Conservation (phyloP, 2,797 vertebrate species). For the Hirundo rustica region DNA sequence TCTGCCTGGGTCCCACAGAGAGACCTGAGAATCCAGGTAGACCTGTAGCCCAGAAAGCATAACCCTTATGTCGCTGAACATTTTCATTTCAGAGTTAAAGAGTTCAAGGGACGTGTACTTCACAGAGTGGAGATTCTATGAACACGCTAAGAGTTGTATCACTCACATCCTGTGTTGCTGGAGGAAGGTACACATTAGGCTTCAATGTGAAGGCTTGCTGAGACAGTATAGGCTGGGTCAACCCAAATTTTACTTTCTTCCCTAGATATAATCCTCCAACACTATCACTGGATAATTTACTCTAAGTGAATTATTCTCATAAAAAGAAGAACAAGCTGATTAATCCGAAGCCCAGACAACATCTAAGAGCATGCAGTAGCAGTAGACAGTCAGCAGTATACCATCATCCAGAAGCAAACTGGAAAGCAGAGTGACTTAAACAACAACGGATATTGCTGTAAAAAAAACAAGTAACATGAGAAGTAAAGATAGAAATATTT, state of each 20-base stretch:
- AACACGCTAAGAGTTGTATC: rapidly evolving
- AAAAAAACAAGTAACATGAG: background rate
- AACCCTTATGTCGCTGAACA: background rate
- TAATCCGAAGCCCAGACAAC: background rate
- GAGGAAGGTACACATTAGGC: background rate
- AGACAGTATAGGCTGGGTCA: background rate
- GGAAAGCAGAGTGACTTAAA: background rate
- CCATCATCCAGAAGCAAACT: background rate
- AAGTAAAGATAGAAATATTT: background rate
- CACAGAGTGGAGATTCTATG: background rate
- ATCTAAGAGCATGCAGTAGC: background rate
- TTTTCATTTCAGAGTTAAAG: background rate
- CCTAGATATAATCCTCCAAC: background rate
- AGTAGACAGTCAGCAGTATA: background rate
- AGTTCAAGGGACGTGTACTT: background rate
- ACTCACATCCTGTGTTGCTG: background rate
- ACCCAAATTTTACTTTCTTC: background rate
- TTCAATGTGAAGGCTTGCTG: background rate
- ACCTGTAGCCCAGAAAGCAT: background rate
- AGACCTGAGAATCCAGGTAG: background rate
- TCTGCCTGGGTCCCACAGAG: background rate
- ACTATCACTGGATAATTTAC: background rate
- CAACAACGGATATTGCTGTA: background rate
- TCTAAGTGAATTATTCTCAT: background rate
- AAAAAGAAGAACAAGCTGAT: background rate